A percentile compares a stretch with the other conserved stretches of the same genome.
Conservation (phyloP, 2,888 invertebrate genomes). For the Chymomyza fuscimana region DNA sequence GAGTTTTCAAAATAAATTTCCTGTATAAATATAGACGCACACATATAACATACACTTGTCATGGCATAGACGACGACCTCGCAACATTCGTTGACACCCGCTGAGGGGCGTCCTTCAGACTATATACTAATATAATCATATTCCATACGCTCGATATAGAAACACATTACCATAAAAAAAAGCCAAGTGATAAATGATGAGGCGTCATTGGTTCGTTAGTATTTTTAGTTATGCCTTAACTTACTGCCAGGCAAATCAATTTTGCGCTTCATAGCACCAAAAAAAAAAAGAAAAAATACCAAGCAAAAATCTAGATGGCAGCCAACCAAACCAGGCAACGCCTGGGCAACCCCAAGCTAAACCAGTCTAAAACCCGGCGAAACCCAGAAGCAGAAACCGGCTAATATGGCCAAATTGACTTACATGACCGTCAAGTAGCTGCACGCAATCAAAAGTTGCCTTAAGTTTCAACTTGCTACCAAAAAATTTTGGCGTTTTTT, state of each 20-base stretch:
- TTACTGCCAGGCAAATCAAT: conserved; percentile 58
- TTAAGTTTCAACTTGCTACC: conserved; percentile 14
- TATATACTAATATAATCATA: not conserved
- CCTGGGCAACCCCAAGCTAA: not conserved
- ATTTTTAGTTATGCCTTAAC: conserved; percentile 65
- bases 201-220: conserved; percentile 62
- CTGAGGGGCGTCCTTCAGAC: not conserved
- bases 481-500: conserved; percentile 13
- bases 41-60: conserved; percentile 40
- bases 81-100: conserved; percentile 28
- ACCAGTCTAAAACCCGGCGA: not conserved
- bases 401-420: not conserved
- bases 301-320: too few relatives aligned
- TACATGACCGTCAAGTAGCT: not conserved
- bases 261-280: conserved; percentile 57
- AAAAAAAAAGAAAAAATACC: not conserved
- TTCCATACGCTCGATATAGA: conserved; percentile 21
- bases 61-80: conserved; percentile 49
- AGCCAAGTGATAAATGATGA: conserved; percentile 65
- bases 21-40: conserved; percentile 8
- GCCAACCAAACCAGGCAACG: not conserved
- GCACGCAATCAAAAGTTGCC: conserved; percentile 48
- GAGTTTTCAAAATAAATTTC: conserved; percentile 8
- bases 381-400: not conserved
- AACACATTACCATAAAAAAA: conserved; percentile 46